phyloP scores from a whole-genome alignment of 2,113 vertebrate genomes.

The Oncorhynchus keta region DNA sequence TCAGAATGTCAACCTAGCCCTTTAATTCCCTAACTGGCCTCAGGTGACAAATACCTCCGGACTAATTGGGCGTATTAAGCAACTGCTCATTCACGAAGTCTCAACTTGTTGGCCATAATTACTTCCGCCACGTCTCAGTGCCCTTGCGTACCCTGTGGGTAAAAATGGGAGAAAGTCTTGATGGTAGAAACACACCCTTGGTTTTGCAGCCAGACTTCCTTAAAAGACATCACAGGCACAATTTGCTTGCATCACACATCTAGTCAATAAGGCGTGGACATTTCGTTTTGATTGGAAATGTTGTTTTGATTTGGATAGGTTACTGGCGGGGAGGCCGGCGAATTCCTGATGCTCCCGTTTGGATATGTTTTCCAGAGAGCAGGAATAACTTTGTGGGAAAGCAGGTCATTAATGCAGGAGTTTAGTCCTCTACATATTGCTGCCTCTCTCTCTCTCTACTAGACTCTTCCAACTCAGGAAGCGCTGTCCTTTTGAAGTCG shows the following conservation, averaged over 20 bases:
- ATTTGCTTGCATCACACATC: constrained; percentile 31
- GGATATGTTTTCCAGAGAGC: constrained; percentile 47
- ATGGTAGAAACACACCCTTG: no score
- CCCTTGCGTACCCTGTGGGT: constrained; percentile 23
- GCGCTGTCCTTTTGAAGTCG: constrained; percentile 59
- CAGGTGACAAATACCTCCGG: constrained; percentile 62
- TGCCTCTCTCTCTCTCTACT: constrained; percentile 9
- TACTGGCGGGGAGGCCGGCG: constrained; percentile 33
- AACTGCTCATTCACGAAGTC: constrained; percentile 34
- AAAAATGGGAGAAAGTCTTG: background rate
- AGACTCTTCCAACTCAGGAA: constrained; percentile 50
- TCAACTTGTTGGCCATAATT: constrained; percentile 43
- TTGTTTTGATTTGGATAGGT: background rate
- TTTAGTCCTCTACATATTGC: background rate
- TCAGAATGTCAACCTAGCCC: background rate
- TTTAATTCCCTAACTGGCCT: constrained; percentile 57
- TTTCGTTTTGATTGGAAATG: constrained; percentile 40
- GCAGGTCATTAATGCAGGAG: constrained; percentile 45
- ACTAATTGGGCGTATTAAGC: constrained; percentile 58
- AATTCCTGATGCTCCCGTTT: constrained; percentile 54
- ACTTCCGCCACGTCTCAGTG: constrained; percentile 44
- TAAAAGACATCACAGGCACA: constrained; percentile 12
- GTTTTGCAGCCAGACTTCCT: constrained; percentile 27
- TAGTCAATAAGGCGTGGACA: constrained; percentile 27
- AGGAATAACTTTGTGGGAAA: constrained; percentile 61